Percentiles rank a stretch among this genome's conserved stretches.
Conservation (phyloP, 2,113 vertebrate genomes). For the Balaenoptera acutorostrata region DNA sequence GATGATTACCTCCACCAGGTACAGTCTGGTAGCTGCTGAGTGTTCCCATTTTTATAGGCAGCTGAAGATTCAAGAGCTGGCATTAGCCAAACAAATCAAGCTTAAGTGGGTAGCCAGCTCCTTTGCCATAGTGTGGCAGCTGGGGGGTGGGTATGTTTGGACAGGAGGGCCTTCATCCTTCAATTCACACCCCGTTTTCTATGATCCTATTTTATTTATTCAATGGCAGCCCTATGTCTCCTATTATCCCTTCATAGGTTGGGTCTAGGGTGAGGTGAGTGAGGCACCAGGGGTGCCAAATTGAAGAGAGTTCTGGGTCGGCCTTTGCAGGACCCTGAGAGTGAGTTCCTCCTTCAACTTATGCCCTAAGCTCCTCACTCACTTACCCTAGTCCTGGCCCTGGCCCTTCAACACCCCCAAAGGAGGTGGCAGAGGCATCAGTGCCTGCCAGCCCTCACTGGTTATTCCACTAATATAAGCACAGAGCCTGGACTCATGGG, state of each 20-base stretch:
- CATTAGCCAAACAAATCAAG: not conserved
- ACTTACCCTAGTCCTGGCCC: not conserved
- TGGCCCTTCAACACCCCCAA: not conserved
- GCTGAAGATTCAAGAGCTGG: not conserved
- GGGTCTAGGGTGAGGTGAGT: not conserved
- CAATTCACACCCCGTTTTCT: not conserved
- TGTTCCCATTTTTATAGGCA: no score
- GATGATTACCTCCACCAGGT: not conserved
- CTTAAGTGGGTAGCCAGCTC: not conserved
- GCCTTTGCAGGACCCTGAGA: not conserved
- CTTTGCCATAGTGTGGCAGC: not conserved
- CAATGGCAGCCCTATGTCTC: not conserved
- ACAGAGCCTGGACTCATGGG: not conserved
- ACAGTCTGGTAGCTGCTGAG: not conserved
- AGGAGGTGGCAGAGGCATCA: not conserved
- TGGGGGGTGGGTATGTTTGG: not conserved
- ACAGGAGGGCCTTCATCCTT: not conserved
- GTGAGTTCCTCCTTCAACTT: not conserved
- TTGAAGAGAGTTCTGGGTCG: not conserved
- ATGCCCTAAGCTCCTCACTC: not conserved
- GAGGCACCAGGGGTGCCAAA: fast-evolving
- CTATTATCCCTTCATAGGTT: not conserved
- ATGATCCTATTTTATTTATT: not conserved
- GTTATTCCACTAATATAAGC: not conserved
- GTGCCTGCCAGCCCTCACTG: not conserved